Percentiles rank a stretch among this genome's conserved stretches.
These are phyloP conservation scores for Synergus gifuensis DNA, from an alignment of 2,888 invertebrate species.

Conservation along the genomic window DNA sequence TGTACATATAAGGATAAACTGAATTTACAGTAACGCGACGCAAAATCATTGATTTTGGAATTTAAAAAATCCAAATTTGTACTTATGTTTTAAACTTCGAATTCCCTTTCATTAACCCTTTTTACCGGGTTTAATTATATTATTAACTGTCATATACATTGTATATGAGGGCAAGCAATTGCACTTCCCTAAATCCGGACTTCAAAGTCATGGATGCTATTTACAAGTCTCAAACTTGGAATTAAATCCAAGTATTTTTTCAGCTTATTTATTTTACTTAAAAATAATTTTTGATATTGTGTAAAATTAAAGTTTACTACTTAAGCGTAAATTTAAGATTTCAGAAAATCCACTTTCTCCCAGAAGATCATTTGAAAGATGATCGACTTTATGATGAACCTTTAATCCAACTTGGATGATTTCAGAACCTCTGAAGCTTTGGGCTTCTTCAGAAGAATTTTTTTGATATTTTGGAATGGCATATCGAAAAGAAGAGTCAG, in stretches of 20 bases:
- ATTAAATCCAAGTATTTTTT: constrained; percentile 11
- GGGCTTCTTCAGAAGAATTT: constrained; percentile 76
- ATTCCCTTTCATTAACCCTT: not conserved
- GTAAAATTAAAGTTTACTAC: constrained; percentile 11
- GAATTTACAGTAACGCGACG: too few species aligned
- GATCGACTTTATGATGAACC: not conserved
- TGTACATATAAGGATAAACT: too few species aligned
- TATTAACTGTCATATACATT: constrained; percentile 69
- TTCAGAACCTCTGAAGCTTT: constrained; percentile 46
- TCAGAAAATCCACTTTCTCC: not conserved
- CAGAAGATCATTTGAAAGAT: not conserved
- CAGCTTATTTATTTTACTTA: not conserved
- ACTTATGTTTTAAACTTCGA: not conserved
- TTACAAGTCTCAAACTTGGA: constrained; percentile 46
- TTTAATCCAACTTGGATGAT: constrained; percentile 59
- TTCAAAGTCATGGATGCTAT: constrained; percentile 48
- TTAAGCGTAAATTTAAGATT: constrained; percentile 23
- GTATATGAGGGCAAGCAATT: constrained; percentile 68
- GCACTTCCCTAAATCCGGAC: constrained; percentile 49
- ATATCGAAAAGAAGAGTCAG: constrained; percentile 83
- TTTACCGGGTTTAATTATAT: constrained; percentile 55
- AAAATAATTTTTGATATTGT: not conserved
- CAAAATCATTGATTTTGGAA: too few species aligned
- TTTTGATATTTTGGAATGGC: constrained; percentile 85
- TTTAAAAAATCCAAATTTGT: not conserved